Evolutionary conservation across 2,888 invertebrate species (phyloP), one percentile per base, ranked within the genome.

Genomic region (Acrobeloides nanus): DNA sequence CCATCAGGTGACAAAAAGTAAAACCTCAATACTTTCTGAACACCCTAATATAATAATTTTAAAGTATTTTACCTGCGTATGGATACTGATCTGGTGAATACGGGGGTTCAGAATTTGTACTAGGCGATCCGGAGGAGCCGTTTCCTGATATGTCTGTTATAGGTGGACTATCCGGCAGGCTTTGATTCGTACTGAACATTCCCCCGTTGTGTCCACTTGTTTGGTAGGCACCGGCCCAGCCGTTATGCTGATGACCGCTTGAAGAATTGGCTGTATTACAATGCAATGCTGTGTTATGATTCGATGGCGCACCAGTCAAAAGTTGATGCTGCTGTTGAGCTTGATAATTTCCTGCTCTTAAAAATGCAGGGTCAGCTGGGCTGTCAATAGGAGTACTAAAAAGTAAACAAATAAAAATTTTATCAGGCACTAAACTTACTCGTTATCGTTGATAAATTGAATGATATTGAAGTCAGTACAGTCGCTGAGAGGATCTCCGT

Each of bases 381-480:
- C n/a, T 12, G 35, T 41, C 42, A 18, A 12, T 33, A 33, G 35
- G 35, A 15, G 35, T 35, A n/a, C n/a, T n/a, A n/a, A n/a, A n/a
- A n/a, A n/a, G n/a, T n/a, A n/a, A n/a, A n/a, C n/a, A n/a, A n/a
- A n/a, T n/a, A n/a, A n/a, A n/a, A n/a, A n/a, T n/a, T n/a, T n/a
- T n/a, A n/a, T n/a, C n/a, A n/a, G n/a, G n/a, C n/a, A n/a, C n/a
- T n/a, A n/a, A n/a, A n/a, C n/a, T n/a, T n/a, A n/a, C 8, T 65
- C 68, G 54, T 51, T 55, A 34, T 59, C 65, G 42, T 53, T 57
- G 46, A 73, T 57, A 39, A 72, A 73, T 29, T 68, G 60, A 18
- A 73, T 54, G 48, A 73, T 71, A 53, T 73, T 66, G 61, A 73
- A 73, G 45, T 62, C 55, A 57, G 64, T 61, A 33, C 55, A 67